Evolutionary conservation across 2,113 vertebrate species (phyloP).

Genomic region (Rhadina sibilatrix): DNA sequence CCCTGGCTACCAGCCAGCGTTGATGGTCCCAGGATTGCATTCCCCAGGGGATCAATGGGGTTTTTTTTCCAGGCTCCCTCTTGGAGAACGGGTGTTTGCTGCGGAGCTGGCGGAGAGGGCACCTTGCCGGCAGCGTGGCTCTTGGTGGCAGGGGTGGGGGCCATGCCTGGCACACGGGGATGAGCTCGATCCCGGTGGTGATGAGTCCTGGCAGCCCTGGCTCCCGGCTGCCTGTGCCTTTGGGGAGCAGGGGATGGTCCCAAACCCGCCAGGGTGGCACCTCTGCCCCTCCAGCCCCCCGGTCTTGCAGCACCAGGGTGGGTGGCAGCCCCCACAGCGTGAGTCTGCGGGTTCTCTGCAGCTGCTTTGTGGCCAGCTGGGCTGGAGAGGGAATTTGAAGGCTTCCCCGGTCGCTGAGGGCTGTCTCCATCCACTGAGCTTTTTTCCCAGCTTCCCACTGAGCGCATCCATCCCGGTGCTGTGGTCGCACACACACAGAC

Average conservation of each 20-base stretch:
- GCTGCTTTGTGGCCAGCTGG: neutral
- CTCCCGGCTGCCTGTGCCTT: neutral
- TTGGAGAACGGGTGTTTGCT: neutral
- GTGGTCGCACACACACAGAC: fast-evolving
- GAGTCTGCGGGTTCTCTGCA: neutral
- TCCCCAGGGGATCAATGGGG: neutral
- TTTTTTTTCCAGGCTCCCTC: neutral
- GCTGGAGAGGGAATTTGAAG: neutral
- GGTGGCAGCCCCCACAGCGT: fast-evolving
- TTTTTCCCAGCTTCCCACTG: neutral
- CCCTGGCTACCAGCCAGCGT: neutral
- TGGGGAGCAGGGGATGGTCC: neutral
- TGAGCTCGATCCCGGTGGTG: neutral
- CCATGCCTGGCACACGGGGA: neutral
- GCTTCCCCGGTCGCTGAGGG: fast-evolving
- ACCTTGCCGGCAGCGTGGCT: fast-evolving
- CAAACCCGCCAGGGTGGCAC: fast-evolving
- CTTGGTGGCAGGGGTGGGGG: neutral
- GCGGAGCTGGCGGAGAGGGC: neutral
- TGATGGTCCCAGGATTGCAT: neutral
- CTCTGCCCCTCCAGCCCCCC: neutral
- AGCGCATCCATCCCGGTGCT: fast-evolving
- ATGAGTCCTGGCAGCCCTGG: neutral
- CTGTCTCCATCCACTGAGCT: neutral
- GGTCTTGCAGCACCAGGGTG: fast-evolving